These are phyloP conservation scores for Spisula subtruncata DNA, from an alignment of 2,888 invertebrate genomes.

Conservation along the genomic window DNA sequence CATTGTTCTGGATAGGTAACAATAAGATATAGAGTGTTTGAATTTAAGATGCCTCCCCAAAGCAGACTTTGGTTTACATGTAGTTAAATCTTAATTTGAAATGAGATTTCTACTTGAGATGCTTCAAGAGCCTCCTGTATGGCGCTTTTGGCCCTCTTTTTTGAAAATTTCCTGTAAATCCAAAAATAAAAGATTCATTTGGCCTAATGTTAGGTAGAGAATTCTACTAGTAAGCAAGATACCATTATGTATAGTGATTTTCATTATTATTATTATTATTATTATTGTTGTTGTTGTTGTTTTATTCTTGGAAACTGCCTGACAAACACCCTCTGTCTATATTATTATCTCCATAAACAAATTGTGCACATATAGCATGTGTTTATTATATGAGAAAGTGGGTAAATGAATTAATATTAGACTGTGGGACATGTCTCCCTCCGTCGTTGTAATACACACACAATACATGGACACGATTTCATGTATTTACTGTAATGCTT, in stretches of 20 bases:
- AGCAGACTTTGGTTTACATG: no score
- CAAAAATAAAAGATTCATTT: background rate
- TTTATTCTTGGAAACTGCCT: constrained; percentile 12
- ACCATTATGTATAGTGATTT: constrained; percentile 16
- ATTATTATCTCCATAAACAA: constrained; percentile 42
- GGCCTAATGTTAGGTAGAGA: background rate
- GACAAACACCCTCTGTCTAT: constrained; percentile 24
- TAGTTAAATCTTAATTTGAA: no score
- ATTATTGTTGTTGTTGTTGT: constrained; percentile 33
- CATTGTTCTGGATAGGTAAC: no score
- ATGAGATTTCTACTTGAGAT: no score
- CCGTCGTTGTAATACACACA: constrained; percentile 46
- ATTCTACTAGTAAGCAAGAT: background rate
- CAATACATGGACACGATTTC: constrained; percentile 46
- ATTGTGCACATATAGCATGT: constrained; percentile 43
- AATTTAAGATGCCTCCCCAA: no score
- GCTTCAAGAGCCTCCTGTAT: no score
- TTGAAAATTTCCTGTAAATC: no score
- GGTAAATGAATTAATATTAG: constrained; percentile 51
- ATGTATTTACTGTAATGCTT: constrained; percentile 61
- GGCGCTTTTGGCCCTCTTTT: no score
- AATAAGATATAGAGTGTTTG: no score
- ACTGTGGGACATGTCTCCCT: constrained; percentile 48
- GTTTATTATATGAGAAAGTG: constrained; percentile 43
- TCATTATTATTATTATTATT: constrained; percentile 26